phyloP scores from a whole-genome alignment of 2,797 vertebrate genomes.

The Clangula hyemalis region DNA sequence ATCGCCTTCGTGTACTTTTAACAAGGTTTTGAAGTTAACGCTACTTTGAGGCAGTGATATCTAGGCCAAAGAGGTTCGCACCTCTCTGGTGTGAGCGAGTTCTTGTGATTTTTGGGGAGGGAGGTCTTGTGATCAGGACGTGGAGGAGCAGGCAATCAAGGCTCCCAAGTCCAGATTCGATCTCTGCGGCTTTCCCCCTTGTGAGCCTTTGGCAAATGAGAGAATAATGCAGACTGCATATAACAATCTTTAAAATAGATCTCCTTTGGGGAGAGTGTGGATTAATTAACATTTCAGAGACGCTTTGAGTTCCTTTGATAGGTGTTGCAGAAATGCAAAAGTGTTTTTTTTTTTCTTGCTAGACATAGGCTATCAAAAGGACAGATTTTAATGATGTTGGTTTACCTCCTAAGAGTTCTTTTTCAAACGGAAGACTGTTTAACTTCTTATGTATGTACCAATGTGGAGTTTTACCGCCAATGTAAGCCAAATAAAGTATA shows the following conservation, averaged over 20 bases:
- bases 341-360: background rate
- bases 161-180: background rate
- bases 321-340: slow-evolving; percentile 18
- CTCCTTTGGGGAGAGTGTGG: slow-evolving; percentile 9
- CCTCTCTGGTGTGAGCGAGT: background rate
- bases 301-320: slow-evolving; percentile 37
- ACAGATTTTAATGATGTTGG: background rate
- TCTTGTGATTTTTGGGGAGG: slow-evolving; percentile 41
- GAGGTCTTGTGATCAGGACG: background rate
- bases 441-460: background rate
- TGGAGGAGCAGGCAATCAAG: background rate
- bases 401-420: slow-evolving; percentile 25
- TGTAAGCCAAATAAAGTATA: slow-evolving; percentile 32
- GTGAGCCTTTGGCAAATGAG: background rate
- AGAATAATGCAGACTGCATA: slow-evolving; percentile 34
- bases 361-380: background rate
- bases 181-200: slow-evolving; percentile 1
- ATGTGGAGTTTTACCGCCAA: background rate
- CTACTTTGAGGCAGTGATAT: slow-evolving; percentile 41
- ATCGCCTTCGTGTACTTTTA: background rate
- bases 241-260: slow-evolving; percentile 41
- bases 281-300: slow-evolving; percentile 70
- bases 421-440: background rate
- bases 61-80: slow-evolving; percentile 51
- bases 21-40: slow-evolving; percentile 52